phyloP scores from a whole-genome alignment of 2,113 vertebrate genomes.

The Rhinopithecus roxellana region DNA sequence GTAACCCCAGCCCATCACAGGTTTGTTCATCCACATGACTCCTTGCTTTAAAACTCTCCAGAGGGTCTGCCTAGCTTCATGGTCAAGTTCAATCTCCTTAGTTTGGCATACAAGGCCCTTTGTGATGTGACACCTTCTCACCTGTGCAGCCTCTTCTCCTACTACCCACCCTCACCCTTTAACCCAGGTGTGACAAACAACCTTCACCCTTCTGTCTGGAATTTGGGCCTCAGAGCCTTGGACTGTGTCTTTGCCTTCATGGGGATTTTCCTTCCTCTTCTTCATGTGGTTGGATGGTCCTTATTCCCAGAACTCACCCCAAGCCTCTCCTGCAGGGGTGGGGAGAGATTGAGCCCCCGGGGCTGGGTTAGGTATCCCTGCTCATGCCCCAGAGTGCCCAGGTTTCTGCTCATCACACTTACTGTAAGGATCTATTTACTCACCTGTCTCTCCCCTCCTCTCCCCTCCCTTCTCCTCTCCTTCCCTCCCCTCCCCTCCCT shows the following conservation, averaged over 20 bases:
- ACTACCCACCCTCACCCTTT: neutral
- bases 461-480: no score
- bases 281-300: slow-evolving; percentile 2
- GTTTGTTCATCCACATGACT: neutral
- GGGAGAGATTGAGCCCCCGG: neutral
- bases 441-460: neutral
- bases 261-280: neutral
- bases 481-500: no score
- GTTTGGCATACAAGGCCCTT: neutral
- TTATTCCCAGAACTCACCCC: neutral
- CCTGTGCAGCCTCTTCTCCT: neutral
- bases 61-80: neutral
- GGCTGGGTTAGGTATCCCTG: neutral
- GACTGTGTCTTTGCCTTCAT: neutral
- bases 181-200: neutral
- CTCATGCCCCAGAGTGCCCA: neutral
- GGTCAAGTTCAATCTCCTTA: neutral
- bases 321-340: neutral
- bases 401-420: neutral
- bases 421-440: neutral
- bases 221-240: neutral
- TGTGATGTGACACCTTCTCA: neutral
- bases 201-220: neutral
- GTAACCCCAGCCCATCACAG: neutral
- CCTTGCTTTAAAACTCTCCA: neutral